These are phyloP conservation scores for Carapus acus DNA, from an alignment of 2,797 vertebrate genomes.

Conservation along the genomic window DNA sequence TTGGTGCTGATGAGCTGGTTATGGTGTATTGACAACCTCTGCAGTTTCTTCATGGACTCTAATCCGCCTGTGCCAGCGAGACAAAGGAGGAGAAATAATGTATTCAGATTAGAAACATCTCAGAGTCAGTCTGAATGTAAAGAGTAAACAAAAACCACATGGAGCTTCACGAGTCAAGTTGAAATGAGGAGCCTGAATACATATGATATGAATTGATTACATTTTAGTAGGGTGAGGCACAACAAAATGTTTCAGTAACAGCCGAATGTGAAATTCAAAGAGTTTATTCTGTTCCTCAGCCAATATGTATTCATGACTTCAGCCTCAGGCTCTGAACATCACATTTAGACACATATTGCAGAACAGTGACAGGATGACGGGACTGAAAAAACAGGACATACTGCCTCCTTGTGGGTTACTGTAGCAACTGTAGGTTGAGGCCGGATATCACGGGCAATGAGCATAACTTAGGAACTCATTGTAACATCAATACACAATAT, in stretches of 20 bases:
- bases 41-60: conserved; percentile 78
- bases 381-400: conserved; percentile 19
- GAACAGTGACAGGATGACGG: neutral
- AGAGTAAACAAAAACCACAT: neutral
- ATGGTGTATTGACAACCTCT: conserved; percentile 80
- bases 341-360: conserved; percentile 16
- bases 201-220: conserved; percentile 17
- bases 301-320: conserved; percentile 56
- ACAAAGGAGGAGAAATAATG: conserved; percentile 7
- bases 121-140: conserved; percentile 1
- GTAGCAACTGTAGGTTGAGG: no score
- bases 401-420: conserved; percentile 63
- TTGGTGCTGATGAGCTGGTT: conserved; percentile 88
- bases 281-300: conserved; percentile 37
- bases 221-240: conserved; percentile 14
- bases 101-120: conserved; percentile 5
- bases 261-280: conserved; percentile 33
- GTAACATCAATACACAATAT: neutral
- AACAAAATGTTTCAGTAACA: conserved; percentile 9
- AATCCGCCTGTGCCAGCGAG: conserved; percentile 76
- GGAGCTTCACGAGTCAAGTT: neutral
- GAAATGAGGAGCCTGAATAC: conserved; percentile 1
- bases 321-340: conserved; percentile 35
- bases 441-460: no score
- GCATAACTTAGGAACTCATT: no score